Evolutionary conservation across 2,888 invertebrate species (phyloP), one percentile per base, ranked within the genome.

Genomic region (Oegoconia quadripuncta): DNA sequence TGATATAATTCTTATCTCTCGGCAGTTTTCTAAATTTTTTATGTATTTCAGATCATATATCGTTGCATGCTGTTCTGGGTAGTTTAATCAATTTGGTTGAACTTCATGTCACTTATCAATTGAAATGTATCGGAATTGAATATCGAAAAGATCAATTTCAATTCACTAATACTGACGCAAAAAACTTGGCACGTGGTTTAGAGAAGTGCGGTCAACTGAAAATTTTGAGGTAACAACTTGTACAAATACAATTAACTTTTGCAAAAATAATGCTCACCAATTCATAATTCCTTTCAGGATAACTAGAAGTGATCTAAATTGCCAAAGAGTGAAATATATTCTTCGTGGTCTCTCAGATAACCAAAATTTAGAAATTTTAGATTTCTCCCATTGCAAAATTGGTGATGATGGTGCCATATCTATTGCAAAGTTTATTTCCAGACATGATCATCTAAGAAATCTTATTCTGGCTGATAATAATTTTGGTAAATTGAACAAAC

Each of bases 341-440:
- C 62, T 88, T 26, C 75, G 84, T 2, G 86, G 86, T 16, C 43
- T 88, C 39, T 64, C 67, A 22, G 79, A 83, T 28, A 75, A 65
- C 46, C 55, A 66, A 44, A 61, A 80, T 50, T 50, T 92, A 32
- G 79, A 88, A 39, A 89, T 89, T 30, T 52, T 93, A 30, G 91
- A 92, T 65, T 87, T 93, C 35, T 91, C 91, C 34, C 90, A 92
- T 54, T 92, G 92, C 60, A 87, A 89, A 59, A 88, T 93, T 42
- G 86, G 76, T 1, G 89, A 92, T 55, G 77, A 83, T 11, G 92
- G 92, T 0, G 89, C 89, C 3, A 66, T 88, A 11, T 89, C 90
- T n/a, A 70, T 92, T 5, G 90, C 90, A 1, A 91, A 91, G 64
- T 78, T 88, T 49, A 77, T 89, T 39, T 67, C 74, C 9, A 74